Percentiles rank a stretch among this genome's conserved stretches.
Evolutionary conservation across 2,888 invertebrate species (phyloP).

Genomic region (Rhagophthalmus giganteus): DNA sequence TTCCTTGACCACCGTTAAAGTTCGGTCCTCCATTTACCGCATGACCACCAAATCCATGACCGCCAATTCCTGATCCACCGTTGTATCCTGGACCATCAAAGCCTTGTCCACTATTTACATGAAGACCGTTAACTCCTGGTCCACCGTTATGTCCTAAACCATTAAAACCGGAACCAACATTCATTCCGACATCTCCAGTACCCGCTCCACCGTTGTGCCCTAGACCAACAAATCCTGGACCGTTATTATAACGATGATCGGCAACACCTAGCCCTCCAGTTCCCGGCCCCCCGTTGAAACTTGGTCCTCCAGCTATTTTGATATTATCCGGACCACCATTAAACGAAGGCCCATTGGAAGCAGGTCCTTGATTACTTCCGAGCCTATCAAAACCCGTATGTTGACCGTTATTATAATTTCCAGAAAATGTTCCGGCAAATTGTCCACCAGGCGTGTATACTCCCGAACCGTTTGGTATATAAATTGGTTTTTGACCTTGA

Average conservation of each 20-base stretch:
- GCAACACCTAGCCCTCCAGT: too few species aligned
- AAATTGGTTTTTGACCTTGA: neutral
- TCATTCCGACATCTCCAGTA: too few species aligned
- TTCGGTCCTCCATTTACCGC: conserved; percentile 9
- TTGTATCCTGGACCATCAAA: conserved; percentile 8
- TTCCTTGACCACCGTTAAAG: conserved; percentile 3
- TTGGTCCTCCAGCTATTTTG: too few species aligned
- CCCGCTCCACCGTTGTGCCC: too few species aligned
- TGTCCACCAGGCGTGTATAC: conserved; percentile 36
- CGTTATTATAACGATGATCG: too few species aligned
- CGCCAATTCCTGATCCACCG: conserved; percentile 4
- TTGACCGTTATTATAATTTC: conserved; percentile 35
- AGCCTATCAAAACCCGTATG: conserved; percentile 9
- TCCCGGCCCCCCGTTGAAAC: too few species aligned
- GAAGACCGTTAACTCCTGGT: too few species aligned
- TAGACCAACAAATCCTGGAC: neutral
- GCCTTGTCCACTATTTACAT: conserved; percentile 16
- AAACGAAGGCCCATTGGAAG: conserved; percentile 7
- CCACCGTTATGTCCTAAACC: too few species aligned
- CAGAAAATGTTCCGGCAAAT: conserved; percentile 43
- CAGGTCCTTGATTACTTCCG: conserved; percentile 14
- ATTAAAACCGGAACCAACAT: too few species aligned
- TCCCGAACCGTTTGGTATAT: conserved; percentile 1
- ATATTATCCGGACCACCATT: conserved; percentile 17
- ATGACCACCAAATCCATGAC: conserved; percentile 6